Evolutionary conservation across 2,797 vertebrate species (phyloP).

Genomic region (Neosilurus hyrtlii): DNA sequence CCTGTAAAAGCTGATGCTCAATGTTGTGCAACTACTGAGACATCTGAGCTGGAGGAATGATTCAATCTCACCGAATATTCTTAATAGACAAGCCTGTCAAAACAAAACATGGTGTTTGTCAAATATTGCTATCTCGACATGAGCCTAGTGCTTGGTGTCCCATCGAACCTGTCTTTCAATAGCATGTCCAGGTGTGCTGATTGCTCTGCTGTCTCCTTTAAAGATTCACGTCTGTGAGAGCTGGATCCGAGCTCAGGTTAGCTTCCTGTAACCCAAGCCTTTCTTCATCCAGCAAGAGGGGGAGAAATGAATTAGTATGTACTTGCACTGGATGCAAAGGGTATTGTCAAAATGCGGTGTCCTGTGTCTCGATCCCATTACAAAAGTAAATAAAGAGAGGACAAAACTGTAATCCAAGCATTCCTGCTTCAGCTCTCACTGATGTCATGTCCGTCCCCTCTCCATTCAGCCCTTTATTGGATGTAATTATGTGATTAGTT

Average conservation of each 20-base stretch:
- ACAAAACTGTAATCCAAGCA: constrained; percentile 60
- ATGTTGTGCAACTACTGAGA: constrained; percentile 12
- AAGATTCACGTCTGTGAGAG: constrained; percentile 39
- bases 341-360: constrained; percentile 65
- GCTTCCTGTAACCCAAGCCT: constrained; percentile 76
- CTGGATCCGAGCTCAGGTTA: constrained; percentile 60
- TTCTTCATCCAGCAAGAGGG: constrained; percentile 54
- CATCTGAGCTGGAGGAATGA: constrained; percentile 21
- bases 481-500: constrained; percentile 64
- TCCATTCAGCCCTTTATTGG: constrained; percentile 56
- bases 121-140: constrained; percentile 37
- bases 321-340: constrained; percentile 60
- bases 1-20: constrained; percentile 18
- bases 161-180: constrained; percentile 44
- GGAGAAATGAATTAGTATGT: constrained; percentile 68
- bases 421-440: constrained; percentile 51
- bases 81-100: constrained; percentile 55
- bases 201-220: constrained; percentile 40
- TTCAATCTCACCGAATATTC: constrained; percentile 47
- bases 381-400: constrained; percentile 62
- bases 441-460: constrained; percentile 55
- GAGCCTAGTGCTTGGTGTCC: constrained; percentile 35
- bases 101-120: constrained; percentile 47
- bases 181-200: constrained; percentile 50
- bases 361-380: constrained; percentile 63